Percentiles rank a stretch among this genome's conserved stretches.
phyloP scores from a whole-genome alignment of 2,797 vertebrate species.

The Syndactyla subalaris region DNA sequence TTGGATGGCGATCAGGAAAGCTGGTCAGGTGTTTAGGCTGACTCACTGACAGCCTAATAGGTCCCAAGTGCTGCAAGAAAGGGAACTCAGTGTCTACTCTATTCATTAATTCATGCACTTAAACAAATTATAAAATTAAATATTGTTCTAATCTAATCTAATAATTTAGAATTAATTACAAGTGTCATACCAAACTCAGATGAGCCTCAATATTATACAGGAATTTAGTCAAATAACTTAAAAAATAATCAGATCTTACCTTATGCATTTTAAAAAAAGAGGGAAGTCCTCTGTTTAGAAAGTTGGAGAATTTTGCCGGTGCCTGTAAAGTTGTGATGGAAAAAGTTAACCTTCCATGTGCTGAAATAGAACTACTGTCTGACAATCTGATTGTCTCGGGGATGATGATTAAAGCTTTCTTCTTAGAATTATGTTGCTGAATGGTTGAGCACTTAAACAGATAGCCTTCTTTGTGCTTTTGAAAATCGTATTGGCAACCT shows the following conservation, averaged over 20 bases:
- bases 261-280: background rate
- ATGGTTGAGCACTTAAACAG: background rate
- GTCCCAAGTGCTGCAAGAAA: background rate
- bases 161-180: background rate
- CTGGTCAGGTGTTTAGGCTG: background rate
- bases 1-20: background rate
- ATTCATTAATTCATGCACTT: background rate
- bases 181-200: background rate
- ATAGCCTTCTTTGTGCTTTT: background rate
- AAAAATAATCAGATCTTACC: background rate
- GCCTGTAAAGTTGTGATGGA: background rate
- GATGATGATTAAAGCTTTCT: background rate
- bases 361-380: background rate
- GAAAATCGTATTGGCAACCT: background rate
- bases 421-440: slow-evolving; percentile 5
- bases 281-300: background rate
- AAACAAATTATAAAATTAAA: background rate
- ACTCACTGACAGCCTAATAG: background rate
- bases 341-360: background rate
- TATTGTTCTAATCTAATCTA: background rate
- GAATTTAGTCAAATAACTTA: background rate
- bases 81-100: background rate
- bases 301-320: background rate
- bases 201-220: background rate
- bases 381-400: background rate